phyloP scores from a whole-genome alignment of 2,888 invertebrate species.

The Xanthia togata region DNA sequence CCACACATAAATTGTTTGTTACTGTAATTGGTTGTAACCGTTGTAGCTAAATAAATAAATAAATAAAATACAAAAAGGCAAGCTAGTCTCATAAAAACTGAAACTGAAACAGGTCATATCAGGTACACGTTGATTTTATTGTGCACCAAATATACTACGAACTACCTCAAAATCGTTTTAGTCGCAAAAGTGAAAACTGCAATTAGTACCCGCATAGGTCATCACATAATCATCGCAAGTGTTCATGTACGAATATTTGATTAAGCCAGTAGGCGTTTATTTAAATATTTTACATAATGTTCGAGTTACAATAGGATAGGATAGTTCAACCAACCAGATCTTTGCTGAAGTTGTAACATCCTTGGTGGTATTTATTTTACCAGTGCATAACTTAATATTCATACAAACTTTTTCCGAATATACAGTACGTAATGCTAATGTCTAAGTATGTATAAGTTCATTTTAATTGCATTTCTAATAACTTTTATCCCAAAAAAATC shows the following conservation, averaged over 20 bases:
- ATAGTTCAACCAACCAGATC: background rate
- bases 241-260: conserved; percentile 25
- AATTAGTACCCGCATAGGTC: conserved; percentile 37
- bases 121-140: background rate
- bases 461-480: too few species aligned
- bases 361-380: background rate
- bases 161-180: conserved; percentile 1
- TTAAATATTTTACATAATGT: background rate
- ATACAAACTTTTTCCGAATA: background rate
- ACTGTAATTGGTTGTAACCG: too few species aligned
- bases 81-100: background rate
- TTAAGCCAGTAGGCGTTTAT: background rate
- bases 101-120: background rate
- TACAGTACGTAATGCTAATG: background rate
- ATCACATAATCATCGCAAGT: conserved; percentile 13
- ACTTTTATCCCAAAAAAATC: too few species aligned
- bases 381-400: background rate
- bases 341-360: background rate
- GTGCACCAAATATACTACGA: too few species aligned
- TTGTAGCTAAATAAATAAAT: too few species aligned
- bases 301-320: background rate
- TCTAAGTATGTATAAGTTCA: too few species aligned
- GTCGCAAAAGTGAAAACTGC: conserved; percentile 45
- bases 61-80: background rate
- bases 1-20: too few species aligned